These are phyloP conservation scores for Himalopsyche tibetana DNA, from an alignment of 2,888 invertebrate genomes.

Conservation along the genomic window DNA sequence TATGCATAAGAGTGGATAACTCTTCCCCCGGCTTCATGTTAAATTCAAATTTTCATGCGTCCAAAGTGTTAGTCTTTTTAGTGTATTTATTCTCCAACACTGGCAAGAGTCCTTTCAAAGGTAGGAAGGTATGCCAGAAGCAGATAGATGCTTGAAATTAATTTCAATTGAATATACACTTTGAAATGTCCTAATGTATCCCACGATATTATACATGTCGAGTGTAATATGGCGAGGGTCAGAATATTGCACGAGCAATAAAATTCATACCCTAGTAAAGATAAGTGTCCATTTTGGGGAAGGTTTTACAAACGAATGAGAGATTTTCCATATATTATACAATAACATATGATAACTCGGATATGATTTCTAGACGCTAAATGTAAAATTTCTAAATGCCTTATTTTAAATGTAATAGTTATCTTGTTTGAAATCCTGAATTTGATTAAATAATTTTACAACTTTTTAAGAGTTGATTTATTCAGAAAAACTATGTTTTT, in stretches of 20 bases:
- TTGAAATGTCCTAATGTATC: slow-evolving; percentile 21
- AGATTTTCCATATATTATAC: slow-evolving; percentile 10
- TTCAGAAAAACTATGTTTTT: too few species aligned
- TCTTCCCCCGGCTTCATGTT: too few species aligned
- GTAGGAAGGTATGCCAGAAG: not conserved
- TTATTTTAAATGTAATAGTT: too few species aligned
- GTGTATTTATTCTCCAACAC: not conserved
- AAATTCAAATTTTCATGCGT: not conserved
- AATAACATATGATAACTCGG: too few species aligned
- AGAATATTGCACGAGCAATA: slow-evolving; percentile 34
- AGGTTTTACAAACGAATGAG: slow-evolving; percentile 21
- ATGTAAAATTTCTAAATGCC: too few species aligned
- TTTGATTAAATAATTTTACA: too few species aligned
- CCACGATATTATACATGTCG: not conserved
- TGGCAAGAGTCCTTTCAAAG: not conserved
- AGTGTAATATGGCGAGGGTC: not conserved
- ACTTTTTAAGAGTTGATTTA: too few species aligned
- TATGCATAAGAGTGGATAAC: too few species aligned
- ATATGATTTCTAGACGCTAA: too few species aligned
- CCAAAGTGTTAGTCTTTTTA: not conserved
- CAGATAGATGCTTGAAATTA: slow-evolving; percentile 29
- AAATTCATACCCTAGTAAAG: slow-evolving; percentile 27
- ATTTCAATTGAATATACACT: slow-evolving; percentile 34
- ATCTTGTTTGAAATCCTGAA: too few species aligned
- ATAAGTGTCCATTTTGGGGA: not conserved